Evolutionary conservation across 1,140 invertebrate genomes (phyloP).

Genomic region (Lasioglossum baleicum): DNA sequence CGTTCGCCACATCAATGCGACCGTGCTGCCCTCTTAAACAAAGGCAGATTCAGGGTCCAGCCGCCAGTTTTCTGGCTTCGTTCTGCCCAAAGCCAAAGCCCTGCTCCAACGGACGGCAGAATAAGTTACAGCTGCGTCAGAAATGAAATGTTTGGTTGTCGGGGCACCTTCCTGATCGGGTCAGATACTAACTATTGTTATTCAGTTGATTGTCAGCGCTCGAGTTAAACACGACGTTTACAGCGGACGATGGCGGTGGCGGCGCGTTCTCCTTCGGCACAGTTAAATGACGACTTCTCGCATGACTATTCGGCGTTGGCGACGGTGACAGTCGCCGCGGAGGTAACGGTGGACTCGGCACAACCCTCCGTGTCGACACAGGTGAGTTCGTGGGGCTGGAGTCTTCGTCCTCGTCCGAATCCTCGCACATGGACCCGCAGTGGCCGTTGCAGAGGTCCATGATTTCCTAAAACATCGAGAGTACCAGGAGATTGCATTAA

Average conservation of each 20-base stretch:
- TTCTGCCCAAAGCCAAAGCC: no score
- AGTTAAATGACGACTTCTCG: slow-evolving; percentile 75
- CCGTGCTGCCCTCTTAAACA: no score
- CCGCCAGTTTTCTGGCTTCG: no score
- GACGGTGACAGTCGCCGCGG: slow-evolving; percentile 84
- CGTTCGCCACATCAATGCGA: no score
- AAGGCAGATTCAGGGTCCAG: no score
- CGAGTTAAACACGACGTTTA: slow-evolving; percentile 69
- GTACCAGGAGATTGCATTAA: slow-evolving; percentile 1
- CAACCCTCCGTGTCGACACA: slow-evolving; percentile 72
- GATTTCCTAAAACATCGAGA: slow-evolving; percentile 74
- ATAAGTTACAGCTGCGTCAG: no score
- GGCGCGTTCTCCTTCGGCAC: slow-evolving; percentile 80
- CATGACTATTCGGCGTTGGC: slow-evolving; percentile 69
- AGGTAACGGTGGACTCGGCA: slow-evolving; percentile 83
- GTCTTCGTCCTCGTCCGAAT: slow-evolving; percentile 75
- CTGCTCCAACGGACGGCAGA: no score
- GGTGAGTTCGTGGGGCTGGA: slow-evolving; percentile 82
- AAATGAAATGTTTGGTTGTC: no score
- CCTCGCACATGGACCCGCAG: slow-evolving; percentile 73
- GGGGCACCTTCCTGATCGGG: no score
- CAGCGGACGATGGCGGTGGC: slow-evolving; percentile 59
- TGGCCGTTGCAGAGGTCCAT: slow-evolving; percentile 78
- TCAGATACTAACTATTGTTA: slow-evolving; percentile 70
- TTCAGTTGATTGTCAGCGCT: slow-evolving; percentile 70